A percentile compares a stretch with the other conserved stretches of the same genome.
Evolutionary conservation across 2,113 vertebrate genomes (phyloP).

Genomic region (Calonectris borealis): DNA sequence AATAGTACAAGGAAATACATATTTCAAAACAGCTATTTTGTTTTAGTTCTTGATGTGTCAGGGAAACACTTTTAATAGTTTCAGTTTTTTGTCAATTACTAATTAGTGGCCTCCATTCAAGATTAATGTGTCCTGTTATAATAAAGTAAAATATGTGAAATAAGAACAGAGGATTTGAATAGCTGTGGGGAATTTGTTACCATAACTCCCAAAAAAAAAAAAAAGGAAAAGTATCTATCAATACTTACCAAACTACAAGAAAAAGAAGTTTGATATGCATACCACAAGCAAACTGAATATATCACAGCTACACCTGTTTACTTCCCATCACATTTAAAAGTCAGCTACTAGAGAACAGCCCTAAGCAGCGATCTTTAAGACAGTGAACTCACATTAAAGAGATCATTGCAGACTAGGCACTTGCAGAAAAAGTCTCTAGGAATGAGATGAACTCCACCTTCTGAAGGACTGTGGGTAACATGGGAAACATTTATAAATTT

Average conservation of each 20-base stretch:
- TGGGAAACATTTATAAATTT: background rate
- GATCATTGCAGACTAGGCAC: background rate
- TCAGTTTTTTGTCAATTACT: background rate
- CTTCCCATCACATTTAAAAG: background rate
- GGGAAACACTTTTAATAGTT: background rate
- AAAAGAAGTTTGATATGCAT: background rate
- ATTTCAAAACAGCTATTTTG: background rate
- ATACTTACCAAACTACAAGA: constrained; percentile 23
- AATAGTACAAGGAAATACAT: background rate
- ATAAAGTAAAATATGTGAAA: background rate
- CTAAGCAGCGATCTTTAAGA: background rate
- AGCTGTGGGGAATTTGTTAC: background rate
- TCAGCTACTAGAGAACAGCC: background rate
- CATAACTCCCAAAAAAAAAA: background rate
- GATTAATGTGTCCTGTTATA: background rate
- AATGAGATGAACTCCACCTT: background rate
- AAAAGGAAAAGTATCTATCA: background rate
- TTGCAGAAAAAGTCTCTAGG: background rate
- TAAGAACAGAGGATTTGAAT: background rate
- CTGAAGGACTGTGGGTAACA: background rate
- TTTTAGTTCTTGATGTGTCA: background rate
- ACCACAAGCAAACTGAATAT: background rate
- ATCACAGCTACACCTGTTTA: background rate
- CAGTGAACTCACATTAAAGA: background rate
- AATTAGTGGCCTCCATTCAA: background rate